Evolutionary conservation across 2,113 vertebrate species (phyloP).

Genomic region (Leptocoma aspasia): DNA sequence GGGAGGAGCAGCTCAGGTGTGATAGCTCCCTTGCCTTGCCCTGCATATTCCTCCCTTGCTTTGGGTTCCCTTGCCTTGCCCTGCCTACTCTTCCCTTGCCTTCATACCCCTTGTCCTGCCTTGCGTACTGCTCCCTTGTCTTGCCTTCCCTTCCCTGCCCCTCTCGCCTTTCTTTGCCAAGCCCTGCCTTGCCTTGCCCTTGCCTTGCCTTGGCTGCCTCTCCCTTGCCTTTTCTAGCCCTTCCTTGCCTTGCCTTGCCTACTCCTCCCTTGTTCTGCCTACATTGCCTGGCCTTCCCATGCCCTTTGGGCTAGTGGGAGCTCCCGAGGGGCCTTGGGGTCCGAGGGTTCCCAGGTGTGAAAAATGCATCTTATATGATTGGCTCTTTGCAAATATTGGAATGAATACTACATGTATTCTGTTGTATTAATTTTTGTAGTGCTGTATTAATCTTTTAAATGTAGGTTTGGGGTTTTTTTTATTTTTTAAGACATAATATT

Average conservation of each 20-base stretch:
- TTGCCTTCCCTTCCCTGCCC: not conserved
- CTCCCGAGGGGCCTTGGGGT: no score
- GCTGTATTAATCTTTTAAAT: no score
- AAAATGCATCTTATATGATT: no score
- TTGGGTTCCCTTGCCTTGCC: not conserved
- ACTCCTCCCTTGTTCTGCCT: not conserved
- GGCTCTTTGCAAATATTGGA: no score
- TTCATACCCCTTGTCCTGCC: not conserved
- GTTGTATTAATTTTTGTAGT: no score
- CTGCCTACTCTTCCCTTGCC: not conserved
- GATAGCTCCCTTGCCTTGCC: not conserved
- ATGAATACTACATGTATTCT: no score
- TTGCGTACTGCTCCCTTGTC: not conserved
- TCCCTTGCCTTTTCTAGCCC: not conserved
- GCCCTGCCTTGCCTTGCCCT: no score
- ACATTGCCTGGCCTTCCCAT: not conserved
- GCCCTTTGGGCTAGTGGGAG: not conserved
- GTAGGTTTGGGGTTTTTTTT: no score
- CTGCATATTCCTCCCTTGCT: not conserved
- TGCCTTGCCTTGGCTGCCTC: not conserved
- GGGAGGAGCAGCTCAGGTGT: rapidly evolving
- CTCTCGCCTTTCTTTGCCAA: no score
- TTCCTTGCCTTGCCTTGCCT: no score
- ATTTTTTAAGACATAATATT: no score
- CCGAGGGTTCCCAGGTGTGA: not conserved